Base-by-base conservation (phyloP, 2,797 vertebrate species). In the Acanthis flammea region DNA sequence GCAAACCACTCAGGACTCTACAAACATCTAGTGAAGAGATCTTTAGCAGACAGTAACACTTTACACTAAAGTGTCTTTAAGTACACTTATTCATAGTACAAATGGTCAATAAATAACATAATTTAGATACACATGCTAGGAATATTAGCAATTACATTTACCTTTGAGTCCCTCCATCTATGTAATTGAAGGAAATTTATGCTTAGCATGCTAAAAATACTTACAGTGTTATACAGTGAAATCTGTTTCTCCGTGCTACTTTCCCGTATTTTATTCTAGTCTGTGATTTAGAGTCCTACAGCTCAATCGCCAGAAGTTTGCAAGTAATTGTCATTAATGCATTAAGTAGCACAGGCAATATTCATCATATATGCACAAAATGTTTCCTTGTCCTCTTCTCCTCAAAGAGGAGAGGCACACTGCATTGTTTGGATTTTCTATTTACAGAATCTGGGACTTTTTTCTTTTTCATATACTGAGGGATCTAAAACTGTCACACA, bases 1-100 rank as follows among this genome's bases (percentile, higher is more conserved):
- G 87, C 93, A 96, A 96, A 93, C 83, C 88, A 94, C 96, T 95
- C 83, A 93, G 86, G 85, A 80, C 86, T 90, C 75, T 77, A 68
- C 92, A 94, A 95, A 94, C 77, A 82, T 50, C 48, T 93, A 58
- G 57, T 77, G 75, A 93, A 93, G 86, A 94, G 91, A 92, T 89
- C 85, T 96, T 96, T 70, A 95, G 89, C 83, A 78, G 76, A 83
- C 42, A 79, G 61, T 82, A 88, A 91, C 92, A 70, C 82, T 94
- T 97, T 37, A 84, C 44, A 44, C 37, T 47, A 3, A 86, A 94
- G 90, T 88, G 68, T 77, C 85, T 96, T 84, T 92, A 91, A 94
- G 88, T 88, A 74, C 61, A 55, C 54, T 66, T 70, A 60, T 80
- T 89, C 68, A 19, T n/a, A 37, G 50, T 50, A 53, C 77, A 92